Conservation (phyloP, 2,888 invertebrate genomes). For the Euclidia mi region DNA sequence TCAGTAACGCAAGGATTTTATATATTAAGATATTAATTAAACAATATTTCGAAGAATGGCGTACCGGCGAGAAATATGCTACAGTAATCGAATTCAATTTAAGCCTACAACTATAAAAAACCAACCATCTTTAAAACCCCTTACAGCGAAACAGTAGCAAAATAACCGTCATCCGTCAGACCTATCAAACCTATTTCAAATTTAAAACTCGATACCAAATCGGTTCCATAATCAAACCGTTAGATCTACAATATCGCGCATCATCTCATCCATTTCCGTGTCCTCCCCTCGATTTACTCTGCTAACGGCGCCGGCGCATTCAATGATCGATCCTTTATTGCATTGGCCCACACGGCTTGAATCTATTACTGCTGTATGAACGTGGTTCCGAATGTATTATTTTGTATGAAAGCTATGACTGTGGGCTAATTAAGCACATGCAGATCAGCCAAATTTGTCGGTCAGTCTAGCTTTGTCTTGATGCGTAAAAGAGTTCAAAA, state of each 20-base stretch:
- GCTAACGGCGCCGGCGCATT: conserved; percentile 75
- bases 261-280: conserved; percentile 73
- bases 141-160: no score
- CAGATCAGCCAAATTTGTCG: no score
- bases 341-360: conserved; percentile 77
- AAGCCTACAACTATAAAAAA: no score
- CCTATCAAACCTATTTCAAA: conserved; percentile 15
- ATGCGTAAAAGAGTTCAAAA: no score
- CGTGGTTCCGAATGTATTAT: conserved; percentile 63
- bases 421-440: background rate
- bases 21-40: no score
- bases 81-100: no score
- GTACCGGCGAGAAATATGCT: no score
- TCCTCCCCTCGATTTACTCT: conserved; percentile 81
- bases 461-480: no score
- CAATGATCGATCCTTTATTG: conserved; percentile 77
- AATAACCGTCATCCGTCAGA: background rate
- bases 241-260: conserved; percentile 56
- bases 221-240: conserved; percentile 47
- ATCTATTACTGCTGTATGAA: conserved; percentile 60
- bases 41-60: no score
- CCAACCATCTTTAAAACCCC: no score
- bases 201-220: conserved; percentile 28
- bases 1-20: no score
- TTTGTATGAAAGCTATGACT: background rate